Evolutionary conservation across 2,113 vertebrate species (phyloP), one percentile per base, ranked within the genome.

Genomic region (Nothoprocta perdicaria): DNA sequence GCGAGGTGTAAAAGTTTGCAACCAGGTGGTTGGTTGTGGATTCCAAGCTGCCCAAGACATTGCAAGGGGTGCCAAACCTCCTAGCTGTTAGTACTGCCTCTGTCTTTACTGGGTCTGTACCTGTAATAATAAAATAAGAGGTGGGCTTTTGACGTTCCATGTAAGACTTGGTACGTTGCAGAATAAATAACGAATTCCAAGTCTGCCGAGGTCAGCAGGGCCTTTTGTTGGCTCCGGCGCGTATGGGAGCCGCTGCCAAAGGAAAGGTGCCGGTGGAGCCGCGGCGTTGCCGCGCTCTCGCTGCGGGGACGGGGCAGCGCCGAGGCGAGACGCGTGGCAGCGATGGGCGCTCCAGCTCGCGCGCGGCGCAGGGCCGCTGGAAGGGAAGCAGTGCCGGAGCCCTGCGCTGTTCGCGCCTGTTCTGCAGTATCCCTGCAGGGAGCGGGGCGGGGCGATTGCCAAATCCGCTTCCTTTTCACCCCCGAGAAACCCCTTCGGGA

Each of bases 131-230:
- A 41, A 58, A 13, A 93, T 12, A 85, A 38, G 63, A 84, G 65
- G 92, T 61, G 74, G 50, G 80, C 58, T 81, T 72, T 75, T 86
- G 81, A 81, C 63, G 55, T 80, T 86, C 69, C 83, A 65, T 82
- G 40, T 88, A 55, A n/a, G 91, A 82, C 46, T 88, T 84, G 72
- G 60, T 67, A 90, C 10, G 17, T 72, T 94, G 86, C 80, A 86
- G 93, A 94, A 95, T 89, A 90, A 94, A 91, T 95, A 14, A 60
- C 58, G 93, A 52, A 58, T 83, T 62, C 8, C 2, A 46, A 88
- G 23, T 21, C 10, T 48, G 50, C n/a, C 8, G 46, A 76, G 62
- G 45, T 73, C 40, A 57, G 12, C 1, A 3, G 35, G 41, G 90
- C 24, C 40, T 65, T 71, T 17, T 76, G 26, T 41, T 86, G 62